phyloP scores from a whole-genome alignment of 2,113 vertebrate species.

The Petromus typicus region DNA sequence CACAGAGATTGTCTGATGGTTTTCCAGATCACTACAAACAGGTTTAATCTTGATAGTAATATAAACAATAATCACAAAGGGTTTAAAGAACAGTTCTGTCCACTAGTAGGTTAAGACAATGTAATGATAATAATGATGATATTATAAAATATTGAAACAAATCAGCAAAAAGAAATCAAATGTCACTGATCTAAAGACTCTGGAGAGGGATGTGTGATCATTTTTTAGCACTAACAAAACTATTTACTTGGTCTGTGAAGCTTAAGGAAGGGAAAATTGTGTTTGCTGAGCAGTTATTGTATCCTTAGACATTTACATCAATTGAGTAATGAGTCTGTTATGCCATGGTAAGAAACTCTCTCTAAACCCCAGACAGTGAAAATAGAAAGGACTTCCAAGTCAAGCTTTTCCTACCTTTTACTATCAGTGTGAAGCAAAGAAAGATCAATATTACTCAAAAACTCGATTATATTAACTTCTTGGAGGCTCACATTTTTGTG shows the following conservation, averaged over 20 bases:
- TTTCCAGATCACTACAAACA: background rate
- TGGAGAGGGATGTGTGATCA: background rate
- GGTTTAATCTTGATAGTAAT: background rate
- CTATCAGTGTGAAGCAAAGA: no score
- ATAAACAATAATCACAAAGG: background rate
- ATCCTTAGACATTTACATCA: background rate
- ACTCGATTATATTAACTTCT: no score
- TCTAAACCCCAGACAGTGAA: no score
- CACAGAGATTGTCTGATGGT: background rate
- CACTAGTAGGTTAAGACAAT: background rate
- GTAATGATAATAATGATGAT: background rate
- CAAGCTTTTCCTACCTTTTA: no score
- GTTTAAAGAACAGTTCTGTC: conserved; percentile 26
- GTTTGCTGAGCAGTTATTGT: background rate
- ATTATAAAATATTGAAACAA: background rate
- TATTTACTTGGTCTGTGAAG: conserved; percentile 33
- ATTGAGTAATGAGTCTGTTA: background rate
- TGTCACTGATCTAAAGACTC: background rate
- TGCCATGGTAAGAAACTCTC: no score
- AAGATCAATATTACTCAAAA: no score
- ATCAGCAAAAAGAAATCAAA: background rate
- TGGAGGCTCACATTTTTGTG: no score
- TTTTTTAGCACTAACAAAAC: background rate
- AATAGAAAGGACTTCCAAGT: no score
- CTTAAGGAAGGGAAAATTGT: background rate